Percentiles rank a stretch among this genome's conserved stretches.
These are phyloP conservation scores for Ifrita kowaldi DNA, from an alignment of 2,113 vertebrate species.

Conservation along the genomic window DNA sequence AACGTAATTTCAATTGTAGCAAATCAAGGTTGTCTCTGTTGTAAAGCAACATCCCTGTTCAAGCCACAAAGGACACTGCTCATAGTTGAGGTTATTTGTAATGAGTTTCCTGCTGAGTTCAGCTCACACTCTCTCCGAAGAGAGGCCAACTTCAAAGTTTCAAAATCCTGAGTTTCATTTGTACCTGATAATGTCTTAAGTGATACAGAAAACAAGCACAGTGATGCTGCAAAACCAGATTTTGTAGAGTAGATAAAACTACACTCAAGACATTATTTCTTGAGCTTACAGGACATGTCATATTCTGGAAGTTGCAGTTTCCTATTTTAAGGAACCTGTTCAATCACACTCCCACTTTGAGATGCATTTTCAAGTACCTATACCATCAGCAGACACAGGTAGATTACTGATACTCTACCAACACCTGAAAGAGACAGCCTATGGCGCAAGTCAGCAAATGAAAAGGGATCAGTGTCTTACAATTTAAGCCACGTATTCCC, in stretches of 20 bases:
- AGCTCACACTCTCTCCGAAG: background rate
- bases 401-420: background rate
- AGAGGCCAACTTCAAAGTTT: background rate
- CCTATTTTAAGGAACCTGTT: background rate
- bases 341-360: background rate
- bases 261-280: background rate
- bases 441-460: background rate
- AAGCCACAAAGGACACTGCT: background rate
- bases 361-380: background rate
- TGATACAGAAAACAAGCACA: background rate
- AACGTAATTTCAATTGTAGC: background rate
- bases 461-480: background rate
- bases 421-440: background rate
- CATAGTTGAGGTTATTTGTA: background rate
- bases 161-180: background rate
- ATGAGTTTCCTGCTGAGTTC: background rate
- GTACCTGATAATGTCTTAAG: background rate
- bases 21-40: background rate
- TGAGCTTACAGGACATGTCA: background rate
- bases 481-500: background rate
- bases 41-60: background rate
- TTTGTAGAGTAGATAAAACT: background rate
- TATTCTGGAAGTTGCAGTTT: background rate
- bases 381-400: background rate
- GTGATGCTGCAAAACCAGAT: background rate